Evolutionary conservation across 1,140 invertebrate genomes (phyloP).

Genomic region (Calosoma granatense): DNA sequence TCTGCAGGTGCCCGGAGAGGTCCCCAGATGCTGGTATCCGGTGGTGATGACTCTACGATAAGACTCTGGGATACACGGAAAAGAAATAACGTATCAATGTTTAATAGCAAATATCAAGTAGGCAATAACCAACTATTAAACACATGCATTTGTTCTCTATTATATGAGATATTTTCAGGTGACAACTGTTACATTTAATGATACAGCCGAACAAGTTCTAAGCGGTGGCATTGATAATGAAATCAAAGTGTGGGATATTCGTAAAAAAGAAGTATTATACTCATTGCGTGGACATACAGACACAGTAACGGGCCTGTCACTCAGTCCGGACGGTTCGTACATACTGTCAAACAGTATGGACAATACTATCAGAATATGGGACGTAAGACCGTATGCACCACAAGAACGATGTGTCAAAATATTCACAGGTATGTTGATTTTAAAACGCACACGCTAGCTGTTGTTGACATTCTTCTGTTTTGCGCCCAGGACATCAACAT

Average conservation of each 20-base stretch:
- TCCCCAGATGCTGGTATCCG: conserved; percentile 81
- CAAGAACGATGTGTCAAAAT: conserved; percentile 90
- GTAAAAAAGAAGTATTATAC: conserved; percentile 82
- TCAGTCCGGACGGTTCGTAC: conserved; percentile 93
- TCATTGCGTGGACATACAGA: conserved; percentile 82
- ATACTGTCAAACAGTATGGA: conserved; percentile 97
- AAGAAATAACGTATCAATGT: conserved; percentile 60
- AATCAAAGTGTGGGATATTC: conserved; percentile 95
- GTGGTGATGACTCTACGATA: conserved; percentile 90
- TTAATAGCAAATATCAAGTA: conserved; percentile 71
- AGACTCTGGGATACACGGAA: conserved; percentile 85
- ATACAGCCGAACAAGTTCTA: conserved; percentile 85
- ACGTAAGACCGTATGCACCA: conserved; percentile 70
- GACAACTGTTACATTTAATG: conserved; percentile 89
- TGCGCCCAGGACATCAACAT: conserved; percentile 92
- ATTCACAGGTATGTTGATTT: conserved; percentile 38
- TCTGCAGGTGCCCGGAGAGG: conserved; percentile 65
- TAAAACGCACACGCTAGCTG: neutral
- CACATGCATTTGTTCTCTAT: conserved; percentile 2
- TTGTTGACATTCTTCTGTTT: conserved; percentile 24
- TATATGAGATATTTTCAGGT: conserved; percentile 46
- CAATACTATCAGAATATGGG: conserved; percentile 77
- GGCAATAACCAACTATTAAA: neutral
- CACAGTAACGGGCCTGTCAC: conserved; percentile 83
- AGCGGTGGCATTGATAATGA: conserved; percentile 96